Conservation (phyloP, 2,113 vertebrate species). For the Ardeotis arabs region DNA sequence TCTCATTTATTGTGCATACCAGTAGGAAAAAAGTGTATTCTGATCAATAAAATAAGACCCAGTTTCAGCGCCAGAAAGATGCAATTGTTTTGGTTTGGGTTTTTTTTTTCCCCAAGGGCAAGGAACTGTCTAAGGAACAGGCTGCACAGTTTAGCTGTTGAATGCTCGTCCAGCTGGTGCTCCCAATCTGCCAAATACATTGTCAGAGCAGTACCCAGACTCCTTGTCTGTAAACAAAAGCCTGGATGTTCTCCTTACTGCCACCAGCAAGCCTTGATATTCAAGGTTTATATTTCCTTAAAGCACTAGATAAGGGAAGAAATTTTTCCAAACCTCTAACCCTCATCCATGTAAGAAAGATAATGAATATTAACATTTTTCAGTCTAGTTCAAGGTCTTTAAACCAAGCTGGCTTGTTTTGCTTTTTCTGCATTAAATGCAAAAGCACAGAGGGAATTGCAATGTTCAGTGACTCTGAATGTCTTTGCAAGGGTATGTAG, state of each 20-base stretch:
- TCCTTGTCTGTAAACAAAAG: slow-evolving; percentile 4
- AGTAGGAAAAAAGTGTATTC: not conserved
- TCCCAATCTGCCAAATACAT: not conserved
- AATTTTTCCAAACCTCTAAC: not conserved
- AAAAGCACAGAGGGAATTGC: not conserved
- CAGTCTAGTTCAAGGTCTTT: not conserved
- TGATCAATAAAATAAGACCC: not conserved
- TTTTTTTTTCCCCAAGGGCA: not conserved
- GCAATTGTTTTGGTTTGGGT: not conserved
- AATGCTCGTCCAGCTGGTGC: not conserved
- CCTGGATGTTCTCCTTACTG: not conserved
- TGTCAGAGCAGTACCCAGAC: not conserved
- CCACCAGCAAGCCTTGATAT: not conserved
- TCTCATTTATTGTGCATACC: not conserved
- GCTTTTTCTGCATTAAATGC: not conserved
- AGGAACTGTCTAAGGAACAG: not conserved
- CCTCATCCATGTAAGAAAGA: not conserved
- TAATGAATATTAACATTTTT: not conserved
- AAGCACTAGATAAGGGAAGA: not conserved
- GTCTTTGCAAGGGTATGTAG: not conserved
- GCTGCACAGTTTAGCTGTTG: not conserved
- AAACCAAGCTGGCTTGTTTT: not conserved
- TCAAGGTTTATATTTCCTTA: not conserved
- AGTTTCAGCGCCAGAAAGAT: not conserved
- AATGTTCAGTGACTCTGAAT: not conserved